Evolutionary conservation across 2,113 vertebrate genomes (phyloP), one percentile per base, ranked within the genome.

Genomic region (Pseudorasbora parva): DNA sequence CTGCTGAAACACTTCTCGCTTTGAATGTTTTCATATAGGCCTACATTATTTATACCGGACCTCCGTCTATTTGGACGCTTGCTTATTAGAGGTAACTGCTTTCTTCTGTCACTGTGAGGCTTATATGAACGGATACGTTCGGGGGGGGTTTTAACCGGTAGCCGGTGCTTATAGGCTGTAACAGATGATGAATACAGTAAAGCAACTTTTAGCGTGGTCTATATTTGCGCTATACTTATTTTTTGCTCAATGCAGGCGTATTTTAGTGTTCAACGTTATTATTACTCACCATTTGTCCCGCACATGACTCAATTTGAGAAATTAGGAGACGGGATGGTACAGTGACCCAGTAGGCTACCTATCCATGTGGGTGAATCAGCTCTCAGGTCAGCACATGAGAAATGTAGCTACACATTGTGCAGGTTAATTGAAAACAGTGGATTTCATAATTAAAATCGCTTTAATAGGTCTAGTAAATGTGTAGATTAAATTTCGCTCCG

Each of bases 321-420:
- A 62, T 51, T 78, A 10, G 33, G 33, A 66, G 84, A 78, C 73
- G 79, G 81, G 86, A 90, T 87, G 82, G 83, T 85, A 85, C 78
- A 83, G 84, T 89, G 87, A 90, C 86, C 85, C 86, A 85, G 56
- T 87, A n/a, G n/a, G n/a, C n/a, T n/a, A n/a, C n/a, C n/a, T n/a
- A 85, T 85, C 12, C 73, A 69, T 69, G 60, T 82, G 78, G 33
- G 73, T 49, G 60, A 59, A 37, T 69, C n/a, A 37, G 14, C 75
- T 45, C 14, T 45, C 7, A 1, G 75, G 11, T 59, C 54, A 41
- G 54, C 25, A 14, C 30, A 21, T 6, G 1, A 11, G 30, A 1
- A 1, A 56, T 37, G 1, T 30, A n/a, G n/a, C n/a, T n/a, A 11
- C 8, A 54, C 4, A 8, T 30, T 33, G 49, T 33, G 25, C 23